phyloP scores from a whole-genome alignment of 2,797 vertebrate genomes.

The Dendrocincla tyrannina region DNA sequence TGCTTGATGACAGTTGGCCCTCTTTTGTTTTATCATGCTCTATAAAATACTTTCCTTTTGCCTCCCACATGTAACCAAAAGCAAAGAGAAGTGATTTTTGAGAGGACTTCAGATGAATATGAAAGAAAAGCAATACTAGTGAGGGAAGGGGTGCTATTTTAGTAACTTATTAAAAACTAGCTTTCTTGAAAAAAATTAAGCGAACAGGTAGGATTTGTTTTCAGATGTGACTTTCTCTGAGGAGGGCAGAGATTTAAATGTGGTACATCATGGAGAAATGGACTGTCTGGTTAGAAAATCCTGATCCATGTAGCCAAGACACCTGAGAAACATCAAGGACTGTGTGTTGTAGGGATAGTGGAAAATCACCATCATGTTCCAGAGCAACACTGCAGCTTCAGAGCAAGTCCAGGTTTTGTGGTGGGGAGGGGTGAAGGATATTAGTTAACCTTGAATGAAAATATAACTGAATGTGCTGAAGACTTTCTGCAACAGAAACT shows the following conservation, averaged over 20 bases:
- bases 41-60: background rate
- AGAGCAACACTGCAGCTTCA: background rate
- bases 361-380: conserved; percentile 29
- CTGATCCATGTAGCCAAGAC: background rate
- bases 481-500: conserved; percentile 22
- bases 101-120: background rate
- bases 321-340: background rate
- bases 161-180: background rate
- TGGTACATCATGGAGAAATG: background rate
- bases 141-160: background rate
- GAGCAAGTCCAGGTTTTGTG: background rate
- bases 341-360: background rate
- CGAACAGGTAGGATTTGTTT: background rate
- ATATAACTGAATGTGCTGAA: conserved; percentile 14
- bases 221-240: background rate
- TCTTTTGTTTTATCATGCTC: background rate
- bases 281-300: background rate
- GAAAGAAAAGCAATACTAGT: background rate
- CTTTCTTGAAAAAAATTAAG: background rate
- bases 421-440: background rate
- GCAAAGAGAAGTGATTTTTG: background rate
- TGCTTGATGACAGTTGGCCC: background rate
- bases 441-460: conserved; percentile 40
- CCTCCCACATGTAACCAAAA: background rate
- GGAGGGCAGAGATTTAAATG: background rate